Conservation (phyloP, 64 coral and sea anemone genomes). For the Pocillopora verrucosa region DNA sequence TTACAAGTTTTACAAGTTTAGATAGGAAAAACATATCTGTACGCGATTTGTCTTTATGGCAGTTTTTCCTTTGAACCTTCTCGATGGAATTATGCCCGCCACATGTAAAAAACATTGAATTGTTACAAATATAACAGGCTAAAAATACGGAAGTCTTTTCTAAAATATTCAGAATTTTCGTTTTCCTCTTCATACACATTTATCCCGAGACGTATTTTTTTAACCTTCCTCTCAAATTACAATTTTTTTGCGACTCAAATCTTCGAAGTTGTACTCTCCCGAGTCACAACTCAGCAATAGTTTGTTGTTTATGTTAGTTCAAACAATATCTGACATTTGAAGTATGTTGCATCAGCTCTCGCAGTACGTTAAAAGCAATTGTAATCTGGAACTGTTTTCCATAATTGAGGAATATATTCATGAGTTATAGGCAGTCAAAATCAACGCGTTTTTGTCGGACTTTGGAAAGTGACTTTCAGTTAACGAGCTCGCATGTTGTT, state of each 20-base stretch:
- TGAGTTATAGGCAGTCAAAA: slow-evolving; percentile 44
- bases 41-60: background rate
- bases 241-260: background rate
- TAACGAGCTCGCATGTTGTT: slow-evolving; percentile 20
- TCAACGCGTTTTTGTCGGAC: slow-evolving; percentile 26
- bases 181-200: background rate
- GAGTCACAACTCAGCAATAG: background rate
- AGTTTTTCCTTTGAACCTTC: slow-evolving; percentile 1
- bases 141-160: slow-evolving; percentile 1
- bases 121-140: slow-evolving; percentile 4
- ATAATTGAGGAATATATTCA: slow-evolving; percentile 81
- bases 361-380: slow-evolving; percentile 16
- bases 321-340: slow-evolving; percentile 56
- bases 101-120: slow-evolving; percentile 37
- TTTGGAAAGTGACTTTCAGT: slow-evolving; percentile 32
- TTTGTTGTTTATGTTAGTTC: slow-evolving; percentile 2
- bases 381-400: slow-evolving; percentile 40
- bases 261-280: background rate
- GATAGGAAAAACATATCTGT: background rate
- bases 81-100: background rate
- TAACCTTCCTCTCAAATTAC: slow-evolving; percentile 3
- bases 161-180: background rate
- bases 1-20: background rate
- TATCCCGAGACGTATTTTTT: background rate
- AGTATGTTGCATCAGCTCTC: slow-evolving; percentile 35